Evolutionary conservation across 2,113 vertebrate species (phyloP), one percentile per base, ranked within the genome.

Genomic region (Apus apus): DNA sequence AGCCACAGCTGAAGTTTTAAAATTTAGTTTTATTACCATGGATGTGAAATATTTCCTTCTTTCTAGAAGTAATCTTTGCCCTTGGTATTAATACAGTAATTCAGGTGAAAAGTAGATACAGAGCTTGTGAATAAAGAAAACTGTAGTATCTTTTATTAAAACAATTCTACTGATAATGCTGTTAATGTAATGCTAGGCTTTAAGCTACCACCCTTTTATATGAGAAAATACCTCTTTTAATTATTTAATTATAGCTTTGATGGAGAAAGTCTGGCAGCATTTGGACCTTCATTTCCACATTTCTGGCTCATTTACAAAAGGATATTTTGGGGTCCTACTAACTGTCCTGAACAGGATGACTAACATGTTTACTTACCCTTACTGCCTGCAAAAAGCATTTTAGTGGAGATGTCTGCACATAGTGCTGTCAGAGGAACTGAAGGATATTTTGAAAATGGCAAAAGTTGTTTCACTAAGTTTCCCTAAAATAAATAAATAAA

Each of bases 341-440:
- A 65, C 23, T 71, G 23, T 62, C 51, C 78, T 73, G 48, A 72
- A 54, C 23, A 36, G 58, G 62, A 83, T 71, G 75, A 68, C 19
- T 22, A 36, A 60, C 26, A 50, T 8, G 34, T 64, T 66, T 86
- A 87, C 98, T 97, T 77, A 98, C 98, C 95, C 54, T 95, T 81
- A 70, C 96, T 98, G 36, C 96, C 97, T 50, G 97, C 93, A 87
- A 98, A 65, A 48, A 98, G 97, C 58, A 95, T 61, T 78, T 95
- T 94, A 71, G 73, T 38, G 46, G 94, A 97, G 16, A 61, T 60
- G n/a, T 97, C 97, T 21, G 96, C 95, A 30, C 93, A 90, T 13
- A 98, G 45, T 1, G 89, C 89, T 23, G 97, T 98, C 88, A 98
- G 86, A 80, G 97, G 94, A 97, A 97, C 97, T 81, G 97, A 87